Evolutionary conservation across 1,140 invertebrate species (phyloP).

Genomic region (Scaptodrosophila lebanonensis): DNA sequence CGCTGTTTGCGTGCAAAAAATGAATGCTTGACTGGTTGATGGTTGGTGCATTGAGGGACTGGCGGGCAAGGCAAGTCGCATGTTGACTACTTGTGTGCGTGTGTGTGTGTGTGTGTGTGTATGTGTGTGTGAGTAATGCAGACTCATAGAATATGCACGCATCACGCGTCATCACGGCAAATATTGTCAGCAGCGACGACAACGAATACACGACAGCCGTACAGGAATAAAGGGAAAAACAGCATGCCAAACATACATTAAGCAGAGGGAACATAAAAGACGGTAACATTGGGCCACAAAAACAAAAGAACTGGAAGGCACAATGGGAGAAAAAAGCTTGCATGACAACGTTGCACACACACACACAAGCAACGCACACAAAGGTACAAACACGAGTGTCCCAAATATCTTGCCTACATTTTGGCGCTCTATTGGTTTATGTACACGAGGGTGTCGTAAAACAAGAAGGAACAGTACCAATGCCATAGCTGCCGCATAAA

Average conservation of each 20-base stretch:
- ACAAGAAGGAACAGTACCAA: too few species aligned
- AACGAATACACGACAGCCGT: constrained; percentile 16
- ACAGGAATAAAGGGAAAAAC: constrained; percentile 5
- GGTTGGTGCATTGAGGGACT: constrained; percentile 12
- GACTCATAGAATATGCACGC: constrained; percentile 29
- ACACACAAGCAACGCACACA: too few species aligned
- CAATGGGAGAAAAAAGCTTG: constrained; percentile 12
- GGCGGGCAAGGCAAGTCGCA: constrained; percentile 5
- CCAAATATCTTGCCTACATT: too few species aligned
- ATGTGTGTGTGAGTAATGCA: constrained; percentile 38
- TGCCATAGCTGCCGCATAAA: too few species aligned
- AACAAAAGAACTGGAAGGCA: constrained; percentile 3
- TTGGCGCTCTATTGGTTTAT: constrained; percentile 2
- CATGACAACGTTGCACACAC: too few species aligned
- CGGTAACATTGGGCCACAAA: not conserved
- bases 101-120: not conserved
- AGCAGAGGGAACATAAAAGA: not conserved
- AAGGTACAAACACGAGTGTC: too few species aligned
- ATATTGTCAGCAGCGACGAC: not conserved
- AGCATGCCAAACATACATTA: not conserved
- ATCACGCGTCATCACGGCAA: constrained; percentile 26
- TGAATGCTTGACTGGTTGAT: constrained; percentile 10
- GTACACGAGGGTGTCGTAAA: constrained; percentile 43
- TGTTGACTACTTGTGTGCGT: constrained; percentile 3
- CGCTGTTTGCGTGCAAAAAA: constrained; percentile 31